Conservation (phyloP, 2,888 invertebrate species). For the Glyphotaelius pellucidus region DNA sequence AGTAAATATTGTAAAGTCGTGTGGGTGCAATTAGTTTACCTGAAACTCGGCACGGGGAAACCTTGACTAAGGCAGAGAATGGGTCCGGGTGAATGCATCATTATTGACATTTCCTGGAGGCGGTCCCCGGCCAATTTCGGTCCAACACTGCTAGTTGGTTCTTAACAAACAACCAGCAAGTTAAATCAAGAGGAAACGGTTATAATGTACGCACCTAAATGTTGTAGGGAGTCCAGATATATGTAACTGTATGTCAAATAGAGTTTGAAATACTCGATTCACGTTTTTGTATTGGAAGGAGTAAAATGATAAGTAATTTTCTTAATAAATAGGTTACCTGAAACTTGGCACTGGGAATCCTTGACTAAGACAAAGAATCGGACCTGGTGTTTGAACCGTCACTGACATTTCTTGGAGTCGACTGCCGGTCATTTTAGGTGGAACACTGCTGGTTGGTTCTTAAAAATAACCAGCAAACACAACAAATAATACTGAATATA, state of each 20-base stretch:
- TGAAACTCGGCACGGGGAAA: constrained; percentile 85
- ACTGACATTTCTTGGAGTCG: constrained; percentile 77
- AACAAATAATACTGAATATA: constrained; percentile 3
- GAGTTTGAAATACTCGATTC: background rate
- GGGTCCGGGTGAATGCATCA: constrained; percentile 72
- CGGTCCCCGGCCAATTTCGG: constrained; percentile 80
- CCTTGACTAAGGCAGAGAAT: constrained; percentile 86
- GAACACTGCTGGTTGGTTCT: constrained; percentile 81
- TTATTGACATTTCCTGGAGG: constrained; percentile 75
- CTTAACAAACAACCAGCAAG: constrained; percentile 69
- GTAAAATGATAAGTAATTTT: background rate
- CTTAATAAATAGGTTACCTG: constrained; percentile 77
- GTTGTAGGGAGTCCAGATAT: constrained; percentile 27
- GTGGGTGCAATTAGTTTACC: constrained; percentile 74
- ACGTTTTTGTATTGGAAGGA: background rate
- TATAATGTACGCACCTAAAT: constrained; percentile 42
- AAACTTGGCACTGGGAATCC: constrained; percentile 85
- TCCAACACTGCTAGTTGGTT: constrained; percentile 82
- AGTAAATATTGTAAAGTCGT: background rate
- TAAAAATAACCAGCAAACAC: constrained; percentile 67
- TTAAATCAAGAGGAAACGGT: background rate
- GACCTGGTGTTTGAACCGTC: constrained; percentile 70
- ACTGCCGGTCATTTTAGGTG: constrained; percentile 80
- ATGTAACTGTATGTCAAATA: background rate
- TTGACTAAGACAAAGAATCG: constrained; percentile 85